Evolutionary conservation across 2,888 invertebrate species (phyloP), one percentile per base, ranked within the genome.

Genomic region (Conops quadrifasciatus): DNA sequence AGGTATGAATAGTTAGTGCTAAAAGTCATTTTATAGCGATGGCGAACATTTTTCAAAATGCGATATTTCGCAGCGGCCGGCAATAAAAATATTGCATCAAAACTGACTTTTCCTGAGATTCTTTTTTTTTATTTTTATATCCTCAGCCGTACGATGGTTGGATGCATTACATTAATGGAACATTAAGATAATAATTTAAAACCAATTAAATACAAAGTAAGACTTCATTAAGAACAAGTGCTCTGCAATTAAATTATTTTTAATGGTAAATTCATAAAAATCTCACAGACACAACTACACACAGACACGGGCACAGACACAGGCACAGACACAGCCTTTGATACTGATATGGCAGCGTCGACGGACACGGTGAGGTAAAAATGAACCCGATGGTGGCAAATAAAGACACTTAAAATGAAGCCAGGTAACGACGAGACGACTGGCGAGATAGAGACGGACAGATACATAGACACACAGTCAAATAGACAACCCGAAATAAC

Each of bases 171-270:
- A 21, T 56, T 56, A 19, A 56, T 19, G 53, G 21, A 21, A n/a
- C 5, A 21, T 21, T n/a, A 56, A 56, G 21, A 56, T 56, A 21
- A 21, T 21, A 56, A 56, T 2, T 16, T 24, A 15, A 58, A 26
- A 24, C 28, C 24, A 9, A 58, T 58, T 24, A 58, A 58, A 58
- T 58, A 58, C 58, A 58, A 58, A 58, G 58, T 58, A 58, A 24
- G 58, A 58, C 58, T 58, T 58, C 58, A 58, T 58, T 58, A 58
- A 58, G 58, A 58, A 58, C 58, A 16, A 58, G 58, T 58, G 58
- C 21, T 26, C 58, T 28, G 58, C 58, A 58, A 58, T 58, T 26
- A 58, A 58, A 58, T 58, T 58, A 58, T 58, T 58, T n/a, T 58
- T 58, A 58, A 58, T 58, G 58, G 58, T 16, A 16, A 58, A 58